Percentiles rank a stretch among this genome's conserved stretches.
These are phyloP conservation scores for Salminus brasiliensis DNA, from an alignment of 2,113 vertebrate species.

Conservation along the genomic window DNA sequence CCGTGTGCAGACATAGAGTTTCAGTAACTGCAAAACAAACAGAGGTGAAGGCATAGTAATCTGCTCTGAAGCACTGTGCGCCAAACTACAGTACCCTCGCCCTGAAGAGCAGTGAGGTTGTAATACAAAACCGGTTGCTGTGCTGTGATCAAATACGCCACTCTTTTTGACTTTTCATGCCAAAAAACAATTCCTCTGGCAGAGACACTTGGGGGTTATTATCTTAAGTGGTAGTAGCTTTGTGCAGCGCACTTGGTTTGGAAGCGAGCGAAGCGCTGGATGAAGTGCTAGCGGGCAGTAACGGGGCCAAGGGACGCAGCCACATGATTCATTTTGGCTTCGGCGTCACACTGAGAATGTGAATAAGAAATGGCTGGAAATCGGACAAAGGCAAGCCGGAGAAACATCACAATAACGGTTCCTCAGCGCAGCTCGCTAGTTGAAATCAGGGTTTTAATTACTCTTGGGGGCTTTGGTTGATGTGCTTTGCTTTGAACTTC, in stretches of 20 bases:
- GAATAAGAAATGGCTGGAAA: constrained; percentile 10
- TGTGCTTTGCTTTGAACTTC: not conserved
- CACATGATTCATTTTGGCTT: not conserved
- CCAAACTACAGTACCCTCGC: not conserved
- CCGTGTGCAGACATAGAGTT: not conserved
- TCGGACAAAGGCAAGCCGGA: not conserved
- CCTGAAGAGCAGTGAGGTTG: not conserved
- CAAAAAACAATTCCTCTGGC: constrained; percentile 10
- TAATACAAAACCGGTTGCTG: not conserved
- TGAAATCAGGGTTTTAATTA: not conserved
- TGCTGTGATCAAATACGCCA: not conserved
- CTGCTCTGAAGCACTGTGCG: not conserved
- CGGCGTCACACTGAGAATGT: not conserved
- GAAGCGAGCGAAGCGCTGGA: not conserved
- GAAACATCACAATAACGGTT: not conserved
- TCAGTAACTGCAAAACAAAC: not conserved
- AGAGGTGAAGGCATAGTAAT: not conserved
- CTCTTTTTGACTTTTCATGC: constrained; percentile 1
- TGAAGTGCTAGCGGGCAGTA: not conserved
- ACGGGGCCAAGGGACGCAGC: not conserved
- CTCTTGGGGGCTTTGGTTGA: constrained; percentile 6
- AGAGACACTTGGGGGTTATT: not conserved
- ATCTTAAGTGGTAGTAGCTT: not conserved
- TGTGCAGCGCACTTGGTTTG: constrained; percentile 10
- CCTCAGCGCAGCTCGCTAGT: not conserved